Percentiles rank a stretch among this genome's conserved stretches.
phyloP scores from a whole-genome alignment of 2,113 vertebrate genomes.

The rabbit (Oryctolagus cuniculus) region mOryCun1.1 NC_091440.1:115866501-115867000 shows the following conservation, averaged over 20 bases:
- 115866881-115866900: conserved; percentile 39
- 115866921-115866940: too few relatives aligned
- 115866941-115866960: too few relatives aligned
- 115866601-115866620: background rate
- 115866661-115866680: background rate
- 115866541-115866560: conserved; percentile 53
- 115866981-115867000: too few relatives aligned
- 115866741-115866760: conserved; percentile 59
- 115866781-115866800: conserved; percentile 59
- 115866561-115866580: background rate
- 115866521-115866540: background rate
- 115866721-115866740: conserved; percentile 40
- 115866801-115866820: conserved; percentile 76
- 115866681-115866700: background rate
- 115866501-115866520: background rate
- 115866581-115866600: conserved; percentile 16
- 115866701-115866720: conserved; percentile 67
- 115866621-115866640: conserved; percentile 13
- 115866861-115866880: conserved; percentile 9
- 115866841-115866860: conserved; percentile 59
- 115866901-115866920: too few relatives aligned
- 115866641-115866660: conserved; percentile 29
- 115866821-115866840: conserved; percentile 68
- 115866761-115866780: conserved; percentile 64
- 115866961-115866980: too few relatives aligned